Evolutionary conservation across 2,797 vertebrate genomes (phyloP), one percentile per base, ranked within the genome.

Genomic region (Muraenolepis orangiensis): DNA sequence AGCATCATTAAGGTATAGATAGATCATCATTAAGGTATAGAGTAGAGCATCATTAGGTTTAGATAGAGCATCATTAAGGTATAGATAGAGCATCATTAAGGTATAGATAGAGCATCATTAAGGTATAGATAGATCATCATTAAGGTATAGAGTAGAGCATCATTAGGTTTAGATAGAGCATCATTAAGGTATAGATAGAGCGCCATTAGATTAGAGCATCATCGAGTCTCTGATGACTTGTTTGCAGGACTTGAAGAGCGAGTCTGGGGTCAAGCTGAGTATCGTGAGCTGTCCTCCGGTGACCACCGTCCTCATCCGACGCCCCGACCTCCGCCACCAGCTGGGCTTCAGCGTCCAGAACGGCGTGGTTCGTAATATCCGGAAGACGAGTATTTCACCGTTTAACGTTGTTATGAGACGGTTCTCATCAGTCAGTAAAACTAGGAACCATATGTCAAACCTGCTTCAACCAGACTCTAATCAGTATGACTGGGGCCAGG

Each of bases 261-360:
- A 98, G 87, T 92, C 95, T 38, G 91, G 94, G 4, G 94, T 99
- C 73, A 98, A 97, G 85, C 87, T 99, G 79, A 99, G 97, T 84
- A 96, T 98, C 5, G 97, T 99, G 81, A 92, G 96, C 77, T 99
- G 98, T 87, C 97, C 98, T 66, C 97, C 98, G 0, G 98, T 99
- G 74, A 99, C 98, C 71, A 98, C 96, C 0, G 98, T 99, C 31
- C 91, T 99, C 82, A 99, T 99, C 91, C 92, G 96, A 86, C 95
- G 98, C 74, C 98, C 96, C 0, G 97, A 98, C 82, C 95, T 97
- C 68, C 95, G 96, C 91, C 98, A 98, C 46, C 98, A 99, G 84
- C 87, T 99, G 86, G 98, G 98, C 46, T 99, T 99, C 91, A 99
- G 98, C 30, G 96, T 99, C 71, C 97, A 99, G 89, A 99, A 98